Base-by-base conservation (phyloP, 2,888 invertebrate species). In the Eilema depressum region DNA sequence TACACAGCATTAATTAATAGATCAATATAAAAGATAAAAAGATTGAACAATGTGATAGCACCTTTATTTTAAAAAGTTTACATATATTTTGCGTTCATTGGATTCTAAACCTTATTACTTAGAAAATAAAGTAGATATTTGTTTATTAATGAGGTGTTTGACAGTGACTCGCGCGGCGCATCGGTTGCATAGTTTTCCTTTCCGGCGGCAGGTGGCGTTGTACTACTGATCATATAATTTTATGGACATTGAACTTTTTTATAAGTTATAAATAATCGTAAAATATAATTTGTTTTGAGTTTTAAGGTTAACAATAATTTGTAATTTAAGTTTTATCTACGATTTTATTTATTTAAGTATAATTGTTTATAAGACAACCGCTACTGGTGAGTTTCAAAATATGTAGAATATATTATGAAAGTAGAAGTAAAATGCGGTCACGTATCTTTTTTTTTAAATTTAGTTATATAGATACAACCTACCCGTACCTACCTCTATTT, bases 191-290 rank as follows among this genome's bases (percentile, higher is more conserved):
- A 82, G 86, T 85, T 86, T 81, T 80, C 68, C 78, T 80, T 78
- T 72, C 76, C 79, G 80, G 84, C 70, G 86, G 86, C 92, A 92
- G 92, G 92, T 92, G 92, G 90, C 92, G 89, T 83, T 87, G 79
- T 79, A 81, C 85, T 82, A 88, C 86, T 87, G 89, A 86, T 89
- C 88, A 89, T 92, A 88, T 91, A 91, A 87, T 91, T 91, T 91
- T 89, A 91, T 88, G 88, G 85, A 76, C 73, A 82, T 80, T 80
- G 71, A 82, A 81, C 79, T 83, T 82, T 84, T 59, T 89, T 91
- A 90, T n/a, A 79, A 77, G 79, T 80, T 77, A 86, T 91, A 88
- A 90, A 90, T 89, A 86, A 86, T 83, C 74, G 75, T 70, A 78
- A 78, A 86, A 84, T 83, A 83, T 84, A 17, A 7, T 67, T 71